Conservation (phyloP, 2,113 vertebrate genomes). For the Ictalurus furcatus region DNA sequence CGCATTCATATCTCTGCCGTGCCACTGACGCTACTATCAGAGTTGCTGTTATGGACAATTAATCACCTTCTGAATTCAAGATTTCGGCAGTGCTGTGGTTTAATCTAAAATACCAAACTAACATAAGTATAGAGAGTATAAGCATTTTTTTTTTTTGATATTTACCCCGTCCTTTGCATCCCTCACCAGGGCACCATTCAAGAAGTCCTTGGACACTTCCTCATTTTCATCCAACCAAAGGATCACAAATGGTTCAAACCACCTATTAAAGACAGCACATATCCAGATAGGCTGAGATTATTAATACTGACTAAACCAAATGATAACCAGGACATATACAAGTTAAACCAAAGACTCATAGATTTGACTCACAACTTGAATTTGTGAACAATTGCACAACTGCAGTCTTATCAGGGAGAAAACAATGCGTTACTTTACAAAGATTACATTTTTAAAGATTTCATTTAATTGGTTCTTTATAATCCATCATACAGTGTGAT, state of each 20-base stretch:
- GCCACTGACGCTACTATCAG: neutral
- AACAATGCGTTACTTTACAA: neutral
- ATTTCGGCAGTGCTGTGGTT: neutral
- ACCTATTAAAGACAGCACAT: constrained; percentile 70
- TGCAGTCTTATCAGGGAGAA: neutral
- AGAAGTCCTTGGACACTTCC: constrained; percentile 94
- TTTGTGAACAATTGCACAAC: neutral
- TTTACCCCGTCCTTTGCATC: constrained; percentile 97
- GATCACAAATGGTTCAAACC: constrained; percentile 97
- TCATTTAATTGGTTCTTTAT: neutral
- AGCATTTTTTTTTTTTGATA: neutral
- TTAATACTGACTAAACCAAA: neutral
- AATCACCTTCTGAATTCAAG: neutral
- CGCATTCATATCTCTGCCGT: neutral
- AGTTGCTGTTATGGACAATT: neutral
- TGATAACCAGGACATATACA: neutral
- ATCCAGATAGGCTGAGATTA: neutral
- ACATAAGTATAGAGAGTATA: neutral
- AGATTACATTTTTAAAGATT: neutral
- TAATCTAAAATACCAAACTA: neutral
- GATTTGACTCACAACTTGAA: too few relatives aligned
- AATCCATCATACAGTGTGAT: neutral
- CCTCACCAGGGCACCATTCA: constrained; percentile 89
- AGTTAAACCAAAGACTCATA: neutral
- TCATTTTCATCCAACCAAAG: constrained; percentile 99